Conservation (phyloP, 2,113 vertebrate species). For the Chionis minor region DNA sequence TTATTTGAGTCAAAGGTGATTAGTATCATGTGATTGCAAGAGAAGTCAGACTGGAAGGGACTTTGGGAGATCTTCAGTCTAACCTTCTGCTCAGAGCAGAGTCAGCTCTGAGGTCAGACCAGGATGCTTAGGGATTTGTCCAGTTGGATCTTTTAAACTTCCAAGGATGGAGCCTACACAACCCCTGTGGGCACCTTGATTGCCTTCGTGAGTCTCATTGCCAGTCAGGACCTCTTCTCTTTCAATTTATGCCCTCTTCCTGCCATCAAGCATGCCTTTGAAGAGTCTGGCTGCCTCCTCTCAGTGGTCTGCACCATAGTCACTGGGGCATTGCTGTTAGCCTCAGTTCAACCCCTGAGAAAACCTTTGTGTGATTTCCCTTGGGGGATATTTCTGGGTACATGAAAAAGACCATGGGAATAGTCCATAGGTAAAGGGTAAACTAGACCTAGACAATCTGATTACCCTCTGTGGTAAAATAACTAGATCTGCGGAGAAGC, state of each 20-base stretch:
- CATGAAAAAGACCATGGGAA: not conserved
- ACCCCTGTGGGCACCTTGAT: not conserved
- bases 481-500: not conserved
- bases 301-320: fast-evolving
- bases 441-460: not conserved
- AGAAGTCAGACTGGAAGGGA: not conserved
- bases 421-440: not conserved
- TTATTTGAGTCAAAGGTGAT: not conserved
- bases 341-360: not conserved
- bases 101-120: not conserved
- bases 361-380: not conserved
- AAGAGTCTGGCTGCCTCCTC: not conserved
- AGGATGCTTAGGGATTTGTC: not conserved
- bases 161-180: not conserved
- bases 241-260: not conserved
- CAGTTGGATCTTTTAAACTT: not conserved
- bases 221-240: not conserved
- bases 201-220: not conserved
- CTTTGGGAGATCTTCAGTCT: not conserved
- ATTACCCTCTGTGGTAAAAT: not conserved
- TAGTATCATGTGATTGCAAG: not conserved
- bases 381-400: not conserved
- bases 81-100: not conserved
- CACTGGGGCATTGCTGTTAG: not conserved
- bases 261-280: not conserved